Base-by-base conservation (phyloP, 2,113 vertebrate species). In the Candoia aspera region DNA sequence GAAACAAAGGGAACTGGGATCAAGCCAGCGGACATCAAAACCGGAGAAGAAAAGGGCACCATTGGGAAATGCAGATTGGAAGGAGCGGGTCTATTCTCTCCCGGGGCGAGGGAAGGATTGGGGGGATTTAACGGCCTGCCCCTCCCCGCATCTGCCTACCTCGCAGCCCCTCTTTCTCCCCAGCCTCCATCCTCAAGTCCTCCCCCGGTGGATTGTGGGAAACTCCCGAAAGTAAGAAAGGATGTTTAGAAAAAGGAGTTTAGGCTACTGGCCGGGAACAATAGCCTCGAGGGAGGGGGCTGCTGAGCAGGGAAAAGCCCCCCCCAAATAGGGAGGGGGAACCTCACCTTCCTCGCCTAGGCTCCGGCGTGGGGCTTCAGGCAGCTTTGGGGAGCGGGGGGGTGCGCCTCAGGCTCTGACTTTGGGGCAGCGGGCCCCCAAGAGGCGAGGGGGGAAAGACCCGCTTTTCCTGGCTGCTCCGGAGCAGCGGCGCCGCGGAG, bases 1-100 rank as follows among this genome's bases (percentile, higher is more conserved):
- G 86, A 95, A 93, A 97, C 96, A 96, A 97, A 97, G 96, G 94
- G 92, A 90, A 94, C 37, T 60, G 86, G 64, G n/a, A 59, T 57
- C 64, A 24, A 37, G 68, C 17, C 68, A 79, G 29, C n/a, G 29
- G 29, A 15, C 12, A 12, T 33, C 64, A 33, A 26, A 29, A 11
- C 10, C 26, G 11, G 62, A 12, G 29, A 79, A 19, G 68, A 79
- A 79, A 79, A 79, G 17, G 33, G 68, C 68, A 79, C 33, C 68
- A 79, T 79, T 33, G 68, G 68, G 68, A 79, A 79, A 37, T 37
- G 68, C 68, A 37, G 68, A 79, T 37, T 33, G 19, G 68, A 33
- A 6, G 68, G 33, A 37, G 68, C 19, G 33, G 68, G 3, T 79
- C 68, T 79, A 79, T 79, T 4, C 8, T 19, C 21, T 1, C 55